phyloP scores from a whole-genome alignment of 2,797 vertebrate genomes.

The Potorous gilbertii region DNA sequence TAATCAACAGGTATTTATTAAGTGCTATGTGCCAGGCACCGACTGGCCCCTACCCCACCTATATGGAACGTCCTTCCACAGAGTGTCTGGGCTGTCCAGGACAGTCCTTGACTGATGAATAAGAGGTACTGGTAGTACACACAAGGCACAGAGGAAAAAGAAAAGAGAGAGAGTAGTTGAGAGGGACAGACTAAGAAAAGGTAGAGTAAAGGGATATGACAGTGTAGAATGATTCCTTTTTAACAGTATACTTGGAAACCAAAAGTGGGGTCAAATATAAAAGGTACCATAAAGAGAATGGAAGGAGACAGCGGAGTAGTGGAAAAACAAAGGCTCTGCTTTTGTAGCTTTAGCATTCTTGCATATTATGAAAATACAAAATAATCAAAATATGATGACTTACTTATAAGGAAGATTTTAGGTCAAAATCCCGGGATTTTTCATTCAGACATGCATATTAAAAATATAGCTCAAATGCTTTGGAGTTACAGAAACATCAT shows the following conservation, averaged over 20 bases:
- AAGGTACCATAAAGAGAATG: neutral
- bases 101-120: neutral
- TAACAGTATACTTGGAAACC: neutral
- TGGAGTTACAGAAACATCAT: slow-evolving; percentile 10
- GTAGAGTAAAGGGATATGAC: neutral
- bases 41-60: neutral
- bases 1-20: neutral
- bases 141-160: neutral
- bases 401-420: neutral
- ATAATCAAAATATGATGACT: slow-evolving; percentile 11
- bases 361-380: neutral
- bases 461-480: neutral
- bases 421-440: neutral
- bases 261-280: neutral
- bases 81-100: neutral
- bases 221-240: neutral
- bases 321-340: neutral
- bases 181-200: neutral
- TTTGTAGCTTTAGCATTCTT: neutral
- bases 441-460: neutral
- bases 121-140: neutral
- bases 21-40: neutral
- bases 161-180: neutral
- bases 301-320: neutral
- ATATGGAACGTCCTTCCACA: neutral